Conservation (phyloP, 1,140 invertebrate species). For the Aphaenogaster ashmeadi region DNA sequence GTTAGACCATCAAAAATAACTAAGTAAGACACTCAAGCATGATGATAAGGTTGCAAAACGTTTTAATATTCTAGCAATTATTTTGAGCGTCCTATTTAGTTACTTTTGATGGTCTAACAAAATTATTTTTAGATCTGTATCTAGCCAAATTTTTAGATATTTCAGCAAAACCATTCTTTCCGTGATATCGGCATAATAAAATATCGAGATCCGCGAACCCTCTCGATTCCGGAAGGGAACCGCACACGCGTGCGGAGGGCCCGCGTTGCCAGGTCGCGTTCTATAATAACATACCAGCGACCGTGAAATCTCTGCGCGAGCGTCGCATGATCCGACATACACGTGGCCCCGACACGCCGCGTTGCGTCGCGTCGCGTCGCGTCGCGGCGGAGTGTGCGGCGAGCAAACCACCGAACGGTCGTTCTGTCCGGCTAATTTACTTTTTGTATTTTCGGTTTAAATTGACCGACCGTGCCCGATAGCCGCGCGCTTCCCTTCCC, state of each 20-base stretch:
- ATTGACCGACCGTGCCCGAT: constrained; percentile 81
- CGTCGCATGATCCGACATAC: constrained; percentile 83
- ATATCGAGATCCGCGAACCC: constrained; percentile 19
- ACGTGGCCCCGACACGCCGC: constrained; percentile 80
- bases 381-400: constrained; percentile 74
- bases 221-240: constrained; percentile 45
- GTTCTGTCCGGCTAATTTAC: constrained; percentile 86
- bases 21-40: too few relatives aligned
- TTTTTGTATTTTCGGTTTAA: constrained; percentile 87
- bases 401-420: constrained; percentile 85
- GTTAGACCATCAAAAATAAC: too few relatives aligned
- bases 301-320: constrained; percentile 82
- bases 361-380: constrained; percentile 25
- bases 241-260: constrained; percentile 6
- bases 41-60: too few relatives aligned
- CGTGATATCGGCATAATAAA: constrained; percentile 21
- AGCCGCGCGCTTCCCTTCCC: constrained; percentile 61
- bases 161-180: too few relatives aligned
- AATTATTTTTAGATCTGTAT: too few relatives aligned
- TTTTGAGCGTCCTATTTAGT: too few relatives aligned
- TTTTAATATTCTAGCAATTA: too few relatives aligned
- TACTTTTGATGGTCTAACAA: too few relatives aligned
- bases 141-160: too few relatives aligned
- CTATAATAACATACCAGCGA: constrained; percentile 82
- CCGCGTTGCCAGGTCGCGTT: not conserved